Evolutionary conservation across 2,888 invertebrate species (phyloP), one percentile per base, ranked within the genome.

Genomic region (Nipponacmea schrenckii): DNA sequence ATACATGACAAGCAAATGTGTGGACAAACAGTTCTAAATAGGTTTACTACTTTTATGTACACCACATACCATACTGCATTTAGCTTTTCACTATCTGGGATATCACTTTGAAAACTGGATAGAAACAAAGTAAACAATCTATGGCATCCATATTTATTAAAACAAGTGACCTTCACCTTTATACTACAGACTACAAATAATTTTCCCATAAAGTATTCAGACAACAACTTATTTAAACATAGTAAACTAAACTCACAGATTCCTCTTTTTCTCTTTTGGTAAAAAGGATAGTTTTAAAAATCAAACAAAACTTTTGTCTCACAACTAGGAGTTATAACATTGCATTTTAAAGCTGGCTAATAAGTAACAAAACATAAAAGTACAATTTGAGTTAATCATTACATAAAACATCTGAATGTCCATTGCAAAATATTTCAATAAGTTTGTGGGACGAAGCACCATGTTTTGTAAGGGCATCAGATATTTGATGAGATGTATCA

Each of bases 401-500:
- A 15, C 15, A 50, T 50, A 50, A 50, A 50, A 50, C 14, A 50
- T n/a, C n/a, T 14, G n/a, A 50, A n/a, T 50, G 15, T 50, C 50
- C 50, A n/a, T 50, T 50, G 15, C 50, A n/a, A n/a, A 50, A 50
- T 10, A 14, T 50, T 14, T 50, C 15, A 50, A n/a, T 14, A n/a
- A 70, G 26, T 27, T 63, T 65, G 15, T 17, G 14, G 65, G 15
- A 26, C 8, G 64, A 65, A n/a, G 70, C 70, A 20, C 64, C 45
- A 1, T 65, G 67, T 46, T 70, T 70, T 15, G 31, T 31, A 31
- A 31, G 31, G 31, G 70, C 45, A 45, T 70, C 65, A 65, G 70
- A 26, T 15, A 70, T 39, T 27, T 70, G 70, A 39, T 65, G 64
- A 64, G 15, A n/a, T 15, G 64, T 20, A 12, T 70, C 27, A 14